Conservation (phyloP, 2,888 invertebrate genomes). For the Conomelus anceps region DNA sequence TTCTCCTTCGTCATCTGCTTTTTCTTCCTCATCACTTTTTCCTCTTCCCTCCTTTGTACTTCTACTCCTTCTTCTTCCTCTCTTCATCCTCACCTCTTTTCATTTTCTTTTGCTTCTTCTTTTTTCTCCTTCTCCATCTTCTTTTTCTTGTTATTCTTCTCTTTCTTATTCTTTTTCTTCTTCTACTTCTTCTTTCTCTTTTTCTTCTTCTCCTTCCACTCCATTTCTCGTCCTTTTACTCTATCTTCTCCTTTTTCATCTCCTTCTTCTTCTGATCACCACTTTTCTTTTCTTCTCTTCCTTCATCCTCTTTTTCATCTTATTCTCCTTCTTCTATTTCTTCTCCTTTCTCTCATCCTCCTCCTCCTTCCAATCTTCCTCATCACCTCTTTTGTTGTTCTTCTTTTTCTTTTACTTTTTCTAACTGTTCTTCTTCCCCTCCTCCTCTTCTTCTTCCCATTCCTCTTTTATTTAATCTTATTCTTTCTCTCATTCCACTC, state of each 20-base stretch:
- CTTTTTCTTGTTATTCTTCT: too few relatives aligned
- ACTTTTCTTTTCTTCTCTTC: not conserved
- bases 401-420: not conserved
- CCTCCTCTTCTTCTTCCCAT: not conserved
- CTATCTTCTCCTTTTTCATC: not conserved
- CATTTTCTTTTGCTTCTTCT: too few relatives aligned
- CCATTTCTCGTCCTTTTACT: not conserved
- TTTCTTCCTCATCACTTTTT: too few relatives aligned
- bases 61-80: too few relatives aligned
- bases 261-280: not conserved
- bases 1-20: too few relatives aligned
- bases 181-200: not conserved
- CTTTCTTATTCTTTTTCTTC: too few relatives aligned
- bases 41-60: too few relatives aligned
- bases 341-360: not conserved
- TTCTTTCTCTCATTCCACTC: not conserved
- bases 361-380: not conserved
- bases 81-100: too few relatives aligned
- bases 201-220: not conserved
- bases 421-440: not conserved
- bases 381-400: too few relatives aligned
- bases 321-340: not conserved
- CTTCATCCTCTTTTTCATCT: not conserved
- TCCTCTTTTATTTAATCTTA: not conserved
- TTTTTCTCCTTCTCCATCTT: too few relatives aligned